A percentile compares a stretch with the other conserved stretches of the same genome.
Evolutionary conservation across 2,888 invertebrate species (phyloP).

Genomic region (Spodoptera exigua): DNA sequence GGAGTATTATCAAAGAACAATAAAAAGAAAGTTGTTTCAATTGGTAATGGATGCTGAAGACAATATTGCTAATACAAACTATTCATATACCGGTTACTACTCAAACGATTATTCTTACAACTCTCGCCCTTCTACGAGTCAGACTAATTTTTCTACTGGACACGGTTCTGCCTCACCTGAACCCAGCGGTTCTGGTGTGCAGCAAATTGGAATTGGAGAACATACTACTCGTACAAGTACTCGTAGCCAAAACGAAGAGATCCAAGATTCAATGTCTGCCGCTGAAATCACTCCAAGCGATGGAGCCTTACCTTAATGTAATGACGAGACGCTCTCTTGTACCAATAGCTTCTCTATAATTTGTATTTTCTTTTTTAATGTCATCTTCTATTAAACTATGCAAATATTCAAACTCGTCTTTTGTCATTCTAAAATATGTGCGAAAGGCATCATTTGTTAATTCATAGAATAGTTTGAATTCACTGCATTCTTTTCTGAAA

Average conservation of each 20-base stretch:
- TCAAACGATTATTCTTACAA: conserved; percentile 26
- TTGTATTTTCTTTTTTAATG: conserved; percentile 38
- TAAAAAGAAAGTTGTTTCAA: conserved; percentile 53
- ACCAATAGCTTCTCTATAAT: conserved; percentile 51
- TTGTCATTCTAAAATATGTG: conserved; percentile 33
- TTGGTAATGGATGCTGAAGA: conserved; percentile 52
- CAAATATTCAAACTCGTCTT: conserved; percentile 14
- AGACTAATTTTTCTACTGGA: conserved; percentile 32
- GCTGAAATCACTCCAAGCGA: conserved; percentile 38
- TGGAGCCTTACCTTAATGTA: conserved; percentile 45
- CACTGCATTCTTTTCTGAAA: conserved; percentile 33
- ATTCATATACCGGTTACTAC: conserved; percentile 38
- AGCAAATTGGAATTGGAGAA: conserved; percentile 37
- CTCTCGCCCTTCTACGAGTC: conserved; percentile 35
- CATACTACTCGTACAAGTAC: conserved; percentile 37
- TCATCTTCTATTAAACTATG: conserved; percentile 29
- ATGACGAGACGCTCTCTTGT: conserved; percentile 43
- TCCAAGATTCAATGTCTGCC: conserved; percentile 41
- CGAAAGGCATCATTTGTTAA: conserved; percentile 2
- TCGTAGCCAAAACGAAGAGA: conserved; percentile 31
- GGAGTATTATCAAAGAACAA: conserved; percentile 46
- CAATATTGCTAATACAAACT: conserved; percentile 45
- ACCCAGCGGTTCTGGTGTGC: conserved; percentile 39
- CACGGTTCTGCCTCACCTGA: conserved; percentile 33
- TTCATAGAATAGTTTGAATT: conserved; percentile 19